phyloP scores from a whole-genome alignment of 2,113 vertebrate genomes.

The Macrotis lagotis region DNA sequence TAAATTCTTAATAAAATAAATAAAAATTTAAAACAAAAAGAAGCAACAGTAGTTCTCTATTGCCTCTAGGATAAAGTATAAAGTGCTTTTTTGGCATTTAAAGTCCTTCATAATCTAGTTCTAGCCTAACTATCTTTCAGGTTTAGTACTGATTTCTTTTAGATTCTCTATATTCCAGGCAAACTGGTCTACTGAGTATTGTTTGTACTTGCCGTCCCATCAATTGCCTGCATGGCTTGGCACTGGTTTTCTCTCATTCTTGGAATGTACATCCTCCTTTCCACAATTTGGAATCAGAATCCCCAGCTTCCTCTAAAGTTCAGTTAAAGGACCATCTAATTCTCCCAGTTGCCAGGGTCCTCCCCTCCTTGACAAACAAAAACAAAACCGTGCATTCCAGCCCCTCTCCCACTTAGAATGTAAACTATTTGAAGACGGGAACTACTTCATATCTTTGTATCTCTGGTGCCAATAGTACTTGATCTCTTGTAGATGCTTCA shows the following conservation, averaged over 20 bases:
- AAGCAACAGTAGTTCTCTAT: neutral
- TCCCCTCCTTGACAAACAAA: too few species aligned
- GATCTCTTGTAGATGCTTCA: neutral
- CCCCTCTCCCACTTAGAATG: neutral
- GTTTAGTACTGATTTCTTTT: neutral
- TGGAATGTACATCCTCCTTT: neutral
- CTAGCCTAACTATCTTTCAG: neutral
- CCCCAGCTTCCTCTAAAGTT: neutral
- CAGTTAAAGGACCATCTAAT: neutral
- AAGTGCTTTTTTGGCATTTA: neutral
- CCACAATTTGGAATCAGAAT: neutral
- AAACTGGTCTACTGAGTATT: neutral
- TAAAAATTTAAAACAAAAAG: neutral
- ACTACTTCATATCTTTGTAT: neutral
- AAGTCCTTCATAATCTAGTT: neutral
- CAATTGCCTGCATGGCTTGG: neutral
- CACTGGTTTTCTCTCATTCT: neutral
- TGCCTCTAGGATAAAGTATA: neutral
- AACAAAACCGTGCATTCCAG: neutral
- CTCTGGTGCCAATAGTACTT: neutral
- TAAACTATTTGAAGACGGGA: neutral
- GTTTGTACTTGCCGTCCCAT: neutral
- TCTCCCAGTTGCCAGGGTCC: too few species aligned
- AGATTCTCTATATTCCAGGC: neutral
- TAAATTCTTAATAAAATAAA: too few species aligned